Base-by-base conservation (phyloP, 2,888 invertebrate genomes). In the Eledona agricola region DNA sequence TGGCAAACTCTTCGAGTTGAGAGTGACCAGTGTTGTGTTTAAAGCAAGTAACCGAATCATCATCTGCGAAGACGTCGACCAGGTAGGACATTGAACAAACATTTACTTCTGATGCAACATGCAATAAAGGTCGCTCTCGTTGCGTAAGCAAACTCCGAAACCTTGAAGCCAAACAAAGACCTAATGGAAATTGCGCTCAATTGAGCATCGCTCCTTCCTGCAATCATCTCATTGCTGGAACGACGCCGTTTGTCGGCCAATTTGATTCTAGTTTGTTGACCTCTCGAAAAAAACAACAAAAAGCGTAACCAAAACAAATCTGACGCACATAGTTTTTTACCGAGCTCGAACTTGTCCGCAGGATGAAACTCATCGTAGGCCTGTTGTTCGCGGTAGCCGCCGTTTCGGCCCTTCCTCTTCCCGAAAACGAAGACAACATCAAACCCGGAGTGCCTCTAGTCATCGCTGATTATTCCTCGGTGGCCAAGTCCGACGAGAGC, bases 301-400 rank as follows among this genome's bases (percentile, higher is more conserved):
- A 32, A 16, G 25, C 16, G 11, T 31, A 4, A 5, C 7, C 26
- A n/a, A n/a, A n/a, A 16, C 11, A 31, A 31, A 31, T 31, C 12
- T 19, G 20, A 19, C 31, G 31, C 3, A 5, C 19, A 6, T 5
- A 19, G 19, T 19, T 19, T 11, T 29, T 34, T 34, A 9, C 7
- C 22, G 11, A n/a, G n/a, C n/a, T n/a, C n/a, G n/a, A n/a, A n/a
- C n/a, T n/a, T n/a, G n/a, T n/a, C n/a, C n/a, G n/a, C 80, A 84
- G 83, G 78, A 87, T 85, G 85, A 85, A 83, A 80, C 76, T 84
- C 71, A 78, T 85, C 73, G 66, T 85, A 69, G 70, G 85, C 72
- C 72, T 84, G 69, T 79, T 84, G 72, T 76, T 84, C 65, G 79
- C 84, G 66, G 79, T 80, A 72, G 80, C 71, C 37, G 70, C 75